phyloP scores from a whole-genome alignment of 2,888 invertebrate genomes.

The Parascotia fuliginaria region DNA sequence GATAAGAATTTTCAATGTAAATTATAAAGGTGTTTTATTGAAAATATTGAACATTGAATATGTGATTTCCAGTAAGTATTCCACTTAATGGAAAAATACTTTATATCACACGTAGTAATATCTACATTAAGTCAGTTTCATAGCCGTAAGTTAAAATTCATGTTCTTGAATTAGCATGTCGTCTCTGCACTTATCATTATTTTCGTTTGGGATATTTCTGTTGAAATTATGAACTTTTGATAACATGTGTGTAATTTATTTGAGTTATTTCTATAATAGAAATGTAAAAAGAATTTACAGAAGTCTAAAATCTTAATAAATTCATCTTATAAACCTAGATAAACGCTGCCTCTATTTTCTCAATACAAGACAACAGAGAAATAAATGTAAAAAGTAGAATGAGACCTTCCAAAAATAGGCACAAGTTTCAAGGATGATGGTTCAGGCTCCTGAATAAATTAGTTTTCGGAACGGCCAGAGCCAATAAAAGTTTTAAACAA shows the following conservation, averaged over 20 bases:
- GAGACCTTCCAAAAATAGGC: slow-evolving; percentile 64
- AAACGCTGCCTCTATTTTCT: slow-evolving; percentile 35
- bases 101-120: background rate
- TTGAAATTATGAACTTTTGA: background rate
- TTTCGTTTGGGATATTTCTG: background rate
- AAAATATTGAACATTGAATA: slow-evolving; percentile 19
- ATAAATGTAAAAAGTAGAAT: slow-evolving; percentile 69
- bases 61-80: background rate
- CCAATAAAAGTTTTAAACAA: slow-evolving; percentile 86
- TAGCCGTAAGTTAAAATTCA: background rate
- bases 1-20: slow-evolving; percentile 22
- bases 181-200: background rate
- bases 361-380: slow-evolving; percentile 48
- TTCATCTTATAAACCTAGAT: background rate
- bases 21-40: slow-evolving; percentile 22
- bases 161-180: background rate
- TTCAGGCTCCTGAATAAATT: slow-evolving; percentile 81
- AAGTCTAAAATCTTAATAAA: too few relatives aligned
- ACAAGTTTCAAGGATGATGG: slow-evolving; percentile 73
- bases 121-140: background rate
- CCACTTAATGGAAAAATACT: background rate
- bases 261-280: too few relatives aligned
- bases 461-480: slow-evolving; percentile 78
- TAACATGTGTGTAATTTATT: too few relatives aligned
- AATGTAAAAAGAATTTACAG: too few relatives aligned